Percentiles rank a stretch among this genome's conserved stretches.
Evolutionary conservation across 2,888 invertebrate genomes (phyloP).

Genomic region (Xestia ashworthii): DNA sequence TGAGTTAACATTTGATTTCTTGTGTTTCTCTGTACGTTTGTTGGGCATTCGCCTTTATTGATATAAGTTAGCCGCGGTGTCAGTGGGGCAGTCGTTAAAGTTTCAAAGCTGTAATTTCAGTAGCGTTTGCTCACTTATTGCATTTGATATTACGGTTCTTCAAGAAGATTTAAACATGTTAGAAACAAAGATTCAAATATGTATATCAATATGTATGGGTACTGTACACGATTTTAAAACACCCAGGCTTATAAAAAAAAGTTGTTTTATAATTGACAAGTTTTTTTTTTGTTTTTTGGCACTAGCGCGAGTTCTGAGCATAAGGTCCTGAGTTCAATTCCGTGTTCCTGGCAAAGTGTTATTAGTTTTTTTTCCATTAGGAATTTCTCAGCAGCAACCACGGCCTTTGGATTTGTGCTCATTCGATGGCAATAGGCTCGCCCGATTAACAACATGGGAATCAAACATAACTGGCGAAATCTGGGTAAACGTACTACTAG

Average conservation of each 20-base stretch:
- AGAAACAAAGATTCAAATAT: neutral
- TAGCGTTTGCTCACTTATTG: neutral
- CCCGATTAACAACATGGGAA: no score
- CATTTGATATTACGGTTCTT: neutral
- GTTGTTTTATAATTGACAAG: neutral
- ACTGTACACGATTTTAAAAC: neutral
- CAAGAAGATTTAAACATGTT: neutral
- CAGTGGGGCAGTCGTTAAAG: neutral
- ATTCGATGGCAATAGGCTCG: no score
- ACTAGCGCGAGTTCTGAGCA: no score
- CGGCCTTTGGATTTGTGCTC: no score
- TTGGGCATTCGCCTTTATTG: constrained; percentile 38
- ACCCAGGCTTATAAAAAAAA: neutral
- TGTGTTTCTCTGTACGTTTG: constrained; percentile 42
- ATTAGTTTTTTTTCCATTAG: no score
- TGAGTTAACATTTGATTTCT: constrained; percentile 57
- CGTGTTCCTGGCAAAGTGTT: no score
- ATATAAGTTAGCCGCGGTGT: constrained; percentile 11
- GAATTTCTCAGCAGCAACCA: no score
- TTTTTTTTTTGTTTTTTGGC: neutral
- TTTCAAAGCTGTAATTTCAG: neutral
- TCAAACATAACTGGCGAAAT: no score
- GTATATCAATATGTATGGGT: neutral
- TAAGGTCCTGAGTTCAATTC: no score
- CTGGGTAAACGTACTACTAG: no score